Percentiles rank a stretch among this genome's conserved stretches.
Evolutionary conservation across 1,140 invertebrate genomes (phyloP).

Genomic region (Nasonia giraulti): DNA sequence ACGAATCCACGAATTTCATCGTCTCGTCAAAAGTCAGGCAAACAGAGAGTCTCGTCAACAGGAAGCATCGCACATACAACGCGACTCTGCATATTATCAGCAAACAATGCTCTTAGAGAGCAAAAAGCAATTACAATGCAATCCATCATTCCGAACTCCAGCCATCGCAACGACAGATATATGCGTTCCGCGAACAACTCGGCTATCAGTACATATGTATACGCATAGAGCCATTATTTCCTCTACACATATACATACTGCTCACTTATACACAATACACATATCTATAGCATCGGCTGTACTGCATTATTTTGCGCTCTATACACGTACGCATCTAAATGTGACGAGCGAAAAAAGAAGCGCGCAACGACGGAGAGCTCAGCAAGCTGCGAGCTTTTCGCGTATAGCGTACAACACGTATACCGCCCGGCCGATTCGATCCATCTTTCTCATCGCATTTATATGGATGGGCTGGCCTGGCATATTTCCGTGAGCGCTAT

Average conservation of each 20-base stretch:
- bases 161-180: background rate
- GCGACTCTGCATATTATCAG: background rate
- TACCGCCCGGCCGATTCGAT: background rate
- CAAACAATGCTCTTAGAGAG: background rate
- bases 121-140: conserved; percentile 29
- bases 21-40: too few relatives aligned
- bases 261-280: too few relatives aligned
- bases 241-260: too few relatives aligned
- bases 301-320: too few relatives aligned
- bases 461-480: conserved; percentile 9
- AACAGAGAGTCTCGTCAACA: background rate
- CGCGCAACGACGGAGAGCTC: background rate
- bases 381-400: too few relatives aligned
- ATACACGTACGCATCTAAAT: background rate
- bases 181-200: too few relatives aligned
- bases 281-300: too few relatives aligned
- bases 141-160: conserved; percentile 14
- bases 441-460: conserved; percentile 2
- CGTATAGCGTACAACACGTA: background rate
- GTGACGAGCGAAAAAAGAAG: background rate
- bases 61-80: background rate
- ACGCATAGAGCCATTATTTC: too few relatives aligned
- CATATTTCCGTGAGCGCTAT: background rate
- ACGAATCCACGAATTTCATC: too few relatives aligned
- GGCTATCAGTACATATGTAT: too few relatives aligned